These are phyloP conservation scores for Acropora tenuis DNA, from an alignment of 64 coral and sea anemone genomes.

Conservation along the genomic window DNA sequence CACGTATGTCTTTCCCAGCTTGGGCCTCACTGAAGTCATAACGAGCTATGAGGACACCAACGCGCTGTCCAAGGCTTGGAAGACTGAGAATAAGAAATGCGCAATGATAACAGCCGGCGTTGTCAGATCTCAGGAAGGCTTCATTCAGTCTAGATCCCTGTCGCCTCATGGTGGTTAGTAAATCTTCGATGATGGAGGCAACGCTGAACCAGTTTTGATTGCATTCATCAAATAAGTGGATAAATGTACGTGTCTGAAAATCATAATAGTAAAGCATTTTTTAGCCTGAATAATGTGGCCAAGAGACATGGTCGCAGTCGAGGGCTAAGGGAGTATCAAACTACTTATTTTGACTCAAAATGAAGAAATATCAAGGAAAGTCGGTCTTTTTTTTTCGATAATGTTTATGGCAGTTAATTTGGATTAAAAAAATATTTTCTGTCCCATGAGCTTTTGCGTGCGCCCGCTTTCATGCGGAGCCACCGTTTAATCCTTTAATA, in stretches of 20 bases:
- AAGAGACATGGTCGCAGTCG: neutral
- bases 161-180: slow-evolving; percentile 3
- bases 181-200: slow-evolving; percentile 45
- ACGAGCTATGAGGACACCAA: slow-evolving; percentile 27
- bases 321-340: neutral
- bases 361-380: neutral
- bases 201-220: slow-evolving; percentile 7
- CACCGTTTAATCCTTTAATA: slow-evolving; percentile 10
- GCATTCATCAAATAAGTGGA: neutral
- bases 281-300: neutral
- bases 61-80: slow-evolving; percentile 48
- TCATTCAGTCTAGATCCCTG: slow-evolving; percentile 21
- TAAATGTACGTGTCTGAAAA: neutral
- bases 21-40: slow-evolving; percentile 67
- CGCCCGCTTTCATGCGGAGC: neutral
- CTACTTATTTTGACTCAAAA: slow-evolving; percentile 1
- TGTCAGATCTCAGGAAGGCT: slow-evolving; percentile 52
- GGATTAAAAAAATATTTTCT: slow-evolving; percentile 11
- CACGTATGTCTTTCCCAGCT: slow-evolving; percentile 60
- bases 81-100: slow-evolving; percentile 33
- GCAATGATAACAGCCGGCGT: slow-evolving; percentile 48
- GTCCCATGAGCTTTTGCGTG: neutral
- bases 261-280: neutral
- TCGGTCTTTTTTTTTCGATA: neutral
- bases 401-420: slow-evolving; percentile 19